These are phyloP conservation scores for Xanthorhoe designata DNA, from an alignment of 2,888 invertebrate genomes.

Conservation along the genomic window DNA sequence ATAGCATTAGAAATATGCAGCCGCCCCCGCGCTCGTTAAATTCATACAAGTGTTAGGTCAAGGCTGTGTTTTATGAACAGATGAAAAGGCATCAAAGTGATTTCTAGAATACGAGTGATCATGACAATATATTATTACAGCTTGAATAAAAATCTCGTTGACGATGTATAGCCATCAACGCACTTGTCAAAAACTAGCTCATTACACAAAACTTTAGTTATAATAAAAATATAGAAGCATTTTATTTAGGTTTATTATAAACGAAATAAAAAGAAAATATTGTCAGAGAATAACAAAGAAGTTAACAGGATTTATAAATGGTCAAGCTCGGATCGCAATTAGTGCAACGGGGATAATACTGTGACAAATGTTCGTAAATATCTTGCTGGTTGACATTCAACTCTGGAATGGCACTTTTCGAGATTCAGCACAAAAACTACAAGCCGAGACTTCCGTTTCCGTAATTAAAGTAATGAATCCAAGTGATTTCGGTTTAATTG, in stretches of 20 bases:
- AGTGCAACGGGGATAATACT: slow-evolving; percentile 40
- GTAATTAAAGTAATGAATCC: slow-evolving; percentile 80
- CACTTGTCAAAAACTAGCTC: slow-evolving; percentile 21
- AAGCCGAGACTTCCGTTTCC: slow-evolving; percentile 77
- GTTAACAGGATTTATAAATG: slow-evolving; percentile 19
- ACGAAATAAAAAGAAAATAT: background rate
- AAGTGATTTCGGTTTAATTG: slow-evolving; percentile 79
- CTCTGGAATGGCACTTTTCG: slow-evolving; percentile 63
- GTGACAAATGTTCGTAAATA: slow-evolving; percentile 51
- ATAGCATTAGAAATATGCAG: slow-evolving; percentile 51
- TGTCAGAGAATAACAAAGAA: background rate
- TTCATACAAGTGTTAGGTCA: slow-evolving; percentile 48
- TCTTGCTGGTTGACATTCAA: slow-evolving; percentile 62
- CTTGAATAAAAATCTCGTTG: slow-evolving; percentile 4
- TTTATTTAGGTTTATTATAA: background rate
- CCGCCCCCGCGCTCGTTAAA: slow-evolving; percentile 53
- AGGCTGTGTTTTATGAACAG: slow-evolving; percentile 49
- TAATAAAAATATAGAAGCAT: slow-evolving; percentile 17
- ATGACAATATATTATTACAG: slow-evolving; percentile 1
- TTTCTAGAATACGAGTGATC: slow-evolving; percentile 26
- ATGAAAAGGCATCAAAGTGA: slow-evolving; percentile 45
- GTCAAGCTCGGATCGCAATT: slow-evolving; percentile 37
- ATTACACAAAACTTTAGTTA: slow-evolving; percentile 22
- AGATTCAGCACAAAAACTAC: slow-evolving; percentile 57
- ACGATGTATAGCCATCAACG: slow-evolving; percentile 21